Percentiles rank a stretch among this genome's conserved stretches.
Evolutionary conservation across 1,140 invertebrate genomes (phyloP).

Genomic region (Oscheius sp.): DNA sequence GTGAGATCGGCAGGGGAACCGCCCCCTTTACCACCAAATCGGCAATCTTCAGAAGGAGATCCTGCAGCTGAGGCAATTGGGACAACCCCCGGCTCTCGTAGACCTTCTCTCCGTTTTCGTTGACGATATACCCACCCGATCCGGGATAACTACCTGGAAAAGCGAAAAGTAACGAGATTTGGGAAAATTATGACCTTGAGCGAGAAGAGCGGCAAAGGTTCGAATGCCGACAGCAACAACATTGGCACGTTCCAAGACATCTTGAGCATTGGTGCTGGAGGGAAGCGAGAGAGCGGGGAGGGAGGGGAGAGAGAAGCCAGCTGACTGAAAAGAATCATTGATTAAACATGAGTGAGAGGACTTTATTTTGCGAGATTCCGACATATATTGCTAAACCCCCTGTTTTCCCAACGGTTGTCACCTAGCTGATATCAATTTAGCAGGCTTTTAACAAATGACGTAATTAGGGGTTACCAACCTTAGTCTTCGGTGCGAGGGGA

Average conservation of each 20-base stretch:
- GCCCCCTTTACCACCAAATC: slow-evolving; percentile 9
- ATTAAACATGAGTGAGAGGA: too few relatives aligned
- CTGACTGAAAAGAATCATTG: slow-evolving; percentile 23
- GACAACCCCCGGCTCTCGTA: neutral
- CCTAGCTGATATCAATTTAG: too few relatives aligned
- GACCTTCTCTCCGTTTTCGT: slow-evolving; percentile 1
- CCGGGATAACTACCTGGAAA: slow-evolving; percentile 25
- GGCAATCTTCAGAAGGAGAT: neutral
- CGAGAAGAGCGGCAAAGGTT: slow-evolving; percentile 15
- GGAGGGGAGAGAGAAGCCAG: slow-evolving; percentile 12
- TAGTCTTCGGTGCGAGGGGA: slow-evolving; percentile 2
- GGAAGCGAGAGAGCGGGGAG: neutral
- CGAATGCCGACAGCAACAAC: slow-evolving; percentile 25
- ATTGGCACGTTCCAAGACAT: slow-evolving; percentile 9
- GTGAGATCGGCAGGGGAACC: slow-evolving; percentile 4
- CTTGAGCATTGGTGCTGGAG: neutral
- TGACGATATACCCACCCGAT: slow-evolving; percentile 18
- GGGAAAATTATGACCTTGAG: slow-evolving; percentile 2
- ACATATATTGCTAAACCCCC: too few relatives aligned
- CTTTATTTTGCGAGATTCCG: too few relatives aligned
- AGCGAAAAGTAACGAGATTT: neutral
- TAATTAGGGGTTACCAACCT: too few relatives aligned
- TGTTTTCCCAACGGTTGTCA: too few relatives aligned
- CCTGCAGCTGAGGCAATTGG: neutral
- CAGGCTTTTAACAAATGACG: too few relatives aligned